Evolutionary conservation across 2,888 invertebrate species (phyloP).

Genomic region (Timema podura): DNA sequence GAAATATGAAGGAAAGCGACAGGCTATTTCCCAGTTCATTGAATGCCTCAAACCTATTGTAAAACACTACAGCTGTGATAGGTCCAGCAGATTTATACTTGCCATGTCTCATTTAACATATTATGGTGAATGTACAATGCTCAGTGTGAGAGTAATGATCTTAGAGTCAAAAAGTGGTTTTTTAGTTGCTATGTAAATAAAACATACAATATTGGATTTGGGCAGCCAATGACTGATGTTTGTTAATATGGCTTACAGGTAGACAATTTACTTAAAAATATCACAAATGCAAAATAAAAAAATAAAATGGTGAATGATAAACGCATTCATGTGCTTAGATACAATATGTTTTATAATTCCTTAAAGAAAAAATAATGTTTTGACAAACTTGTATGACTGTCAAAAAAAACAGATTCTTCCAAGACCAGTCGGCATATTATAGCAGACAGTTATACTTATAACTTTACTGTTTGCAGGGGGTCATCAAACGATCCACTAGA

Average conservation of each 20-base stretch:
- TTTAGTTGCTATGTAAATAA: background rate
- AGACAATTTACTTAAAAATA: background rate
- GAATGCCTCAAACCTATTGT: background rate
- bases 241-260: background rate
- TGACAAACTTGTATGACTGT: background rate
- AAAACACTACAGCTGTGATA: slow-evolving; percentile 1
- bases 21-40: slow-evolving; percentile 5
- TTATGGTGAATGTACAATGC: background rate
- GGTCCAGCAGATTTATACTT: background rate
- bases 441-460: background rate
- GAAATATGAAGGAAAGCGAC: background rate
- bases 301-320: background rate
- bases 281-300: background rate
- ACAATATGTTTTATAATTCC: background rate
- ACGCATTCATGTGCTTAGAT: slow-evolving; percentile 2
- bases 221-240: background rate
- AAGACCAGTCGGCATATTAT: background rate
- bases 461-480: background rate
- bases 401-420: background rate
- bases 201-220: background rate
- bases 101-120: background rate
- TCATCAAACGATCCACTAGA: background rate
- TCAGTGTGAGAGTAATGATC: background rate
- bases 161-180: background rate
- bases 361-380: too few relatives aligned